Base-by-base conservation (phyloP, 2,888 invertebrate species). In the Sphecodes monilicornis region DNA sequence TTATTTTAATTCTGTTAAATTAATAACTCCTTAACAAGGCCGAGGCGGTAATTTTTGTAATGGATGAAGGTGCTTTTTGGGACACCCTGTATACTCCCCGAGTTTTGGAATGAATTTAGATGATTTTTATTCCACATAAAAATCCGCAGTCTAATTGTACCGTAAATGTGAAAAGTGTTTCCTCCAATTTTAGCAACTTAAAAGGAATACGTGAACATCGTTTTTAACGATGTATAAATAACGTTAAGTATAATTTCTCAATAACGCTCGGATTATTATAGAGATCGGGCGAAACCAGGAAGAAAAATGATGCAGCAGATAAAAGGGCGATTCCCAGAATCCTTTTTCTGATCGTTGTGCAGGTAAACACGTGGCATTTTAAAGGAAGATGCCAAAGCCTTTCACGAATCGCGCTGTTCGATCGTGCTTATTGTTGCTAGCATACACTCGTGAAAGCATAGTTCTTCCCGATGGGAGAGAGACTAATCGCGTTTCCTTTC, bases 341-440 rank as follows among this genome's bases (percentile, higher is more conserved):
- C 73, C 82, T 86, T 79, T 87, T 89, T 87, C 82, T 80, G 85
- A 88, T 86, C 80, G 72, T 69, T 54, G 77, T 71, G 66, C 84
- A 8, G 39, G 39, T 39, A n/a, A n/a, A n/a, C n/a, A 86, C 84
- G 84, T 90, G 90, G 90, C 91, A 91, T 91, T 91, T 91, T 71
- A 80, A 78, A 86, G 83, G 79, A 86, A 72, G 89, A 83, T 75
- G 80, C 74, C 54, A 32, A 81, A 41, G 84, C 89, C 91, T 91
- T 90, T 90, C 90, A 91, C 89, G 87, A 89, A 91, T 91, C 76
- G 80, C 72, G 82, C 73, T 78, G 82, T 75, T 78, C 81, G 86
- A 84, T 88, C 66, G 8, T 22, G 22, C 22, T 86, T 88, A 86
- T 86, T 89, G 83, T 84, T 79, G 64, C 26, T n/a, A 36, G 32